phyloP scores from a whole-genome alignment of 2,797 vertebrate species.

The Mus spretus region DNA sequence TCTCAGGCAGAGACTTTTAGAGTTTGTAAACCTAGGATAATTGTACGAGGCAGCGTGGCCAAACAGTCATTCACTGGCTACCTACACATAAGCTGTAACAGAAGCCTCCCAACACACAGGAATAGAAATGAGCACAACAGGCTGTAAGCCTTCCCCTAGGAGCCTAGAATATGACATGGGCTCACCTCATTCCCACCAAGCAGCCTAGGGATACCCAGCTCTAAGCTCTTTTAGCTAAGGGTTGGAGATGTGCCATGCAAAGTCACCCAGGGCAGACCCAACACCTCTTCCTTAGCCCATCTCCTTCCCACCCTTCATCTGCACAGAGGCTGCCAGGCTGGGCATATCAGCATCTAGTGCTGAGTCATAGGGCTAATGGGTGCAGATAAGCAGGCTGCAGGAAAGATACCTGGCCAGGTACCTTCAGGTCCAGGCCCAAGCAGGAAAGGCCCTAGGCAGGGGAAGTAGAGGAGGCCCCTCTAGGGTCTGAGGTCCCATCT shows the following conservation, averaged over 20 bases:
- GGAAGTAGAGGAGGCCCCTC: not conserved
- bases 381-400: slow-evolving; percentile 42
- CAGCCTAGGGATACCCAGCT: not conserved
- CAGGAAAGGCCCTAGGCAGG: not conserved
- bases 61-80: not conserved
- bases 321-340: not conserved
- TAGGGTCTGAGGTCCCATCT: no score
- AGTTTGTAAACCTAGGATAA: not conserved
- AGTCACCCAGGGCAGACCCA: not conserved
- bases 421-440: not conserved
- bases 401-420: not conserved
- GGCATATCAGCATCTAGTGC: not conserved
- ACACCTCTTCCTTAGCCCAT: not conserved
- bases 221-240: not conserved
- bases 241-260: not conserved
- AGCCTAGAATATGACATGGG: not conserved
- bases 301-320: rapidly evolving
- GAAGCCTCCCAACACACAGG: not conserved
- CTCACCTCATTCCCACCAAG: not conserved
- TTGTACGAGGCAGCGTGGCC: not conserved
- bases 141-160: not conserved
- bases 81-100: not conserved
- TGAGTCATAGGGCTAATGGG: not conserved
- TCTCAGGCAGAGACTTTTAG: not conserved
- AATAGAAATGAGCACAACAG: not conserved